Base-by-base conservation (phyloP, 1,140 invertebrate genomes). In the Andrena cerasifolii region DNA sequence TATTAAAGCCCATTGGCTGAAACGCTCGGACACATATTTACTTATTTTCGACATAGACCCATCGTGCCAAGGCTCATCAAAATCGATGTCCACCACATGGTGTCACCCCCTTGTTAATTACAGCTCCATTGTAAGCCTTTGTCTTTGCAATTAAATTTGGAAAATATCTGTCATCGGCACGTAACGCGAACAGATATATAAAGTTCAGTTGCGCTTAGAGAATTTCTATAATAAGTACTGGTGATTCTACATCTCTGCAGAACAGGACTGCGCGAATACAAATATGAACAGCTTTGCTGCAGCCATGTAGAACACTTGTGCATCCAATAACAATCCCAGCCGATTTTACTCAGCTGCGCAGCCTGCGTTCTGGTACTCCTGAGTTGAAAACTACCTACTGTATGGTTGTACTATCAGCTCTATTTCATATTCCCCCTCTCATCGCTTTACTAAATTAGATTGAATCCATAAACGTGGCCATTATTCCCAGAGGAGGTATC, bases 281-380 rank as follows among this genome's bases (percentile, higher is more conserved):
- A 36, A 12, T 18, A 16, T 14, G 4, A 43, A 26, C 18, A 10
- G 31, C 54, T 26, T 59, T 49, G 56, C 43, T 28, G 56, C 21
- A 78, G 61, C 61, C 49, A 59, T 78, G 51, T 66, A 53, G 61
- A 72, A 78, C 67, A 78, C 75, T 70, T 58, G 79, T 72, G 79
- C 77, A 72, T 81, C 79, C 79, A 81, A 81, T 81, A 80, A 81
- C 79, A 78, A 81, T 81, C 61, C 45, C 58, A 80, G 78, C 58
- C 33, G 79, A 78, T 81, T 81, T 78, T 81, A 81, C 53, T 72
- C 61, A 58, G 67, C 72, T 53, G 79, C 75, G 45, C 61, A 81
- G 75, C 24, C 63, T 71, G 75, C 63, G 51, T 62, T 31, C 62
- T 21, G 45, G 56, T 72, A 51, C 53, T 56, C 75, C 62, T 43